These are phyloP conservation scores for Dasyprocta punctata DNA, from an alignment of 2,113 vertebrate species.

Conservation along the genomic window DNA sequence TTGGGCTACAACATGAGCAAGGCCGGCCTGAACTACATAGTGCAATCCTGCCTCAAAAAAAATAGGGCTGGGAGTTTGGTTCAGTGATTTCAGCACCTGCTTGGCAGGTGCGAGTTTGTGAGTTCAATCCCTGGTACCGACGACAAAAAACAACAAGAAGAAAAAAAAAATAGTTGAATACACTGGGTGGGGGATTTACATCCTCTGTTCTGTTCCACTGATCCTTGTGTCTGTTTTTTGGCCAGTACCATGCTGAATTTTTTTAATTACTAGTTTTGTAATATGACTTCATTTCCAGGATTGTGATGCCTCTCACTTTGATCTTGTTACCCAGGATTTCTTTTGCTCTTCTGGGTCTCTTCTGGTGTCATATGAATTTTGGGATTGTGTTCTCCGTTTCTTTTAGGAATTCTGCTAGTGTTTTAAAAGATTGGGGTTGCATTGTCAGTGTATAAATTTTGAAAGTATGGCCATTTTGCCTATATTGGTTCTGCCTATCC, in stretches of 20 bases:
- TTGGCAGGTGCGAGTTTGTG: too few species aligned
- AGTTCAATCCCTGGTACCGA: too few species aligned
- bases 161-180: background rate
- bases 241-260: background rate
- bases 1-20: too few species aligned
- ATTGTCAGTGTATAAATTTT: background rate
- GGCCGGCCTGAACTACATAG: too few species aligned
- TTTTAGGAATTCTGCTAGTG: background rate
- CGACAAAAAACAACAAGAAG: too few species aligned
- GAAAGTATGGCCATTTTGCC: background rate
- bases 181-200: background rate
- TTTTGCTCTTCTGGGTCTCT: background rate
- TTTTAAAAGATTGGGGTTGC: background rate
- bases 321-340: background rate
- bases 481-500: background rate
- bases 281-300: background rate
- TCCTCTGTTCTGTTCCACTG: background rate
- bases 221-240: background rate
- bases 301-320: background rate
- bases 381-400: background rate
- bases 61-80: too few species aligned
- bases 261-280: background rate
- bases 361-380: background rate
- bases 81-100: too few species aligned
- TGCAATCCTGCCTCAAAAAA: too few species aligned